A percentile compares a stretch with the other conserved stretches of the same genome.
Conservation (phyloP, 2,113 vertebrate species). For the Hippocampus comes region DNA sequence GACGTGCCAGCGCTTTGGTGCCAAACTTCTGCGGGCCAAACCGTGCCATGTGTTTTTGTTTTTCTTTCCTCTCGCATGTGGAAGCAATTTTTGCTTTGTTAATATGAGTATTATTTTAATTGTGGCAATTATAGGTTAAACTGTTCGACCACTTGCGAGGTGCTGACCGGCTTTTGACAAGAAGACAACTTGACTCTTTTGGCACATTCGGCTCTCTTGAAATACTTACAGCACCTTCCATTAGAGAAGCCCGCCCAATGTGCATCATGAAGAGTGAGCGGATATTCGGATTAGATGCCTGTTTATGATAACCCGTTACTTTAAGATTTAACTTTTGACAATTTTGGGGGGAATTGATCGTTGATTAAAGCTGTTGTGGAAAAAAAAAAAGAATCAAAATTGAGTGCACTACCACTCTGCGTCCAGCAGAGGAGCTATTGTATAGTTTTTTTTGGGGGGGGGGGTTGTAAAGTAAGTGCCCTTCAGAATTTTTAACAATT, state of each 20-base stretch:
- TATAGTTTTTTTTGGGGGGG: background rate
- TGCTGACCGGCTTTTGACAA: conserved; percentile 61
- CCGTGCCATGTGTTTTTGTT: conserved; percentile 61
- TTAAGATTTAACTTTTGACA: background rate
- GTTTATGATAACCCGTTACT: background rate
- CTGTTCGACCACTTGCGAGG: conserved; percentile 67
- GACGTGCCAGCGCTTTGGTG: conserved; percentile 46
- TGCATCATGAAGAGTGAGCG: background rate
- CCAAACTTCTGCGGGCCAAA: conserved; percentile 47
- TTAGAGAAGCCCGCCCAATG: background rate
- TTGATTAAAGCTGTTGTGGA: background rate
- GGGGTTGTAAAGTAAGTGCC: too few species aligned
- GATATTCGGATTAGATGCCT: background rate
- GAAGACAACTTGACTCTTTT: conserved; percentile 55
- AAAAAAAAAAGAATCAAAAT: background rate
- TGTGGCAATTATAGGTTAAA: conserved; percentile 79
- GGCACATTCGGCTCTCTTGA: conserved; percentile 23
- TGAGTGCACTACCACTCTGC: background rate
- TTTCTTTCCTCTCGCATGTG: conserved; percentile 69
- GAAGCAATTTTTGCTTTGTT: conserved; percentile 77
- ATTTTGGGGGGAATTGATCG: background rate
- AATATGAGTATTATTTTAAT: conserved; percentile 79
- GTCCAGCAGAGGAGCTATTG: background rate
- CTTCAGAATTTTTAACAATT: too few species aligned
- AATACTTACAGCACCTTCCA: conserved; percentile 6